Conservation (phyloP, 2,797 vertebrate genomes). For the Sparidentex hasta region DNA sequence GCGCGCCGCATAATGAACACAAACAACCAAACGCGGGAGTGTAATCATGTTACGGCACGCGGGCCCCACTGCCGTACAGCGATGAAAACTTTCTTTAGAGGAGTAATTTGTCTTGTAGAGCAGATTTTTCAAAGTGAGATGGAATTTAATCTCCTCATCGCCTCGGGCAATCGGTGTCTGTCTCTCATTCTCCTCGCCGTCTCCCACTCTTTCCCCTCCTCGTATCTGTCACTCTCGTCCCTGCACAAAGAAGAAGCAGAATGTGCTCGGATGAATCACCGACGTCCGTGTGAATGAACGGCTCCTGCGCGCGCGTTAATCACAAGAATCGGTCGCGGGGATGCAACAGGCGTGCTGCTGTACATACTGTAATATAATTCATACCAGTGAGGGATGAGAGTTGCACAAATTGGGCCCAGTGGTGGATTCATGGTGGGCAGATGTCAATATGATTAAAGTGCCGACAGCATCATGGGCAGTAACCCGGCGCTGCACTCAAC, state of each 20-base stretch:
- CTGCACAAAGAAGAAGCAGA: constrained; percentile 25
- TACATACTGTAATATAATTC: background rate
- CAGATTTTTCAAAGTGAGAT: constrained; percentile 50
- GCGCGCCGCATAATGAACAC: constrained; percentile 58
- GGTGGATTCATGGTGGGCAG: constrained; percentile 24
- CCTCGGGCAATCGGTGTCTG: constrained; percentile 53
- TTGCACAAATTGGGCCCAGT: background rate
- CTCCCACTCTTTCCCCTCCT: constrained; percentile 24
- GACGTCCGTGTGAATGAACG: constrained; percentile 52
- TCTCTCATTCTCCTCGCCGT: constrained; percentile 3
- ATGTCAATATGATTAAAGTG: background rate
- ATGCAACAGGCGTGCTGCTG: background rate
- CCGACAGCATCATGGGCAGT: background rate
- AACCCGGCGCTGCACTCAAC: background rate
- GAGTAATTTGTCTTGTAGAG: constrained; percentile 61
- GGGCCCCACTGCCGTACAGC: constrained; percentile 30
- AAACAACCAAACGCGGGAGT: constrained; percentile 51
- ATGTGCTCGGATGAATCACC: constrained; percentile 45
- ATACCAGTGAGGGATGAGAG: constrained; percentile 20
- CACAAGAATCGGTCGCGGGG: constrained; percentile 24
- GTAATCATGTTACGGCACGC: constrained; percentile 51
- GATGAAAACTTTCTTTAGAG: constrained; percentile 71
- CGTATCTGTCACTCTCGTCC: constrained; percentile 20
- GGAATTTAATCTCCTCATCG: constrained; percentile 67
- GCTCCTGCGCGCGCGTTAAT: constrained; percentile 30